Conservation (phyloP, 2,113 vertebrate genomes). For the Lynx canadensis region DNA sequence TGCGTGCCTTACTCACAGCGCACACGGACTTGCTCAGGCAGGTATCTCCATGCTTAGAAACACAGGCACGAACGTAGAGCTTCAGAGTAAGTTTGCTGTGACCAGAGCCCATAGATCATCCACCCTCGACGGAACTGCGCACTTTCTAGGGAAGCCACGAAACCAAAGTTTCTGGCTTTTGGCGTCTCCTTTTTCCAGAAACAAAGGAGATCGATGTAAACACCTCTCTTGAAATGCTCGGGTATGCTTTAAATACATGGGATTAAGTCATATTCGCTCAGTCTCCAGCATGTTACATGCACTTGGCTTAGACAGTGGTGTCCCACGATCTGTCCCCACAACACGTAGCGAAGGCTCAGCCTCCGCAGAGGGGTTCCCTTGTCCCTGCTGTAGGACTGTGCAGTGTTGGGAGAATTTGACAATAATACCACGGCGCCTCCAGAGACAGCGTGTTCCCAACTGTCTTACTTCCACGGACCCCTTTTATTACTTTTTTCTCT, state of each 20-base stretch:
- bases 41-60: background rate
- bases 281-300: rapidly evolving
- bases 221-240: background rate
- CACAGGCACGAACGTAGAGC: rapidly evolving
- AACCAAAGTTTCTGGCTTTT: background rate
- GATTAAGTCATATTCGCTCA: background rate
- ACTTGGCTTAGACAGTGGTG: rapidly evolving
- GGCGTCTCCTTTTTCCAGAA: background rate
- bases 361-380: rapidly evolving
- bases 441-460: rapidly evolving
- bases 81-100: background rate
- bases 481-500: no score
- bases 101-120: background rate
- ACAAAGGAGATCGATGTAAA: background rate
- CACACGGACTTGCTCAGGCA: background rate
- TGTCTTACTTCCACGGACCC: background rate
- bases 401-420: background rate
- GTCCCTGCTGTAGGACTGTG: background rate
- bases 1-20: rapidly evolving
- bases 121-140: rapidly evolving
- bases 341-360: rapidly evolving
- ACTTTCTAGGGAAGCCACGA: background rate
- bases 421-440: rapidly evolving
- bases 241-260: background rate
- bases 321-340: rapidly evolving